These are phyloP conservation scores for Hanleya hanleyi DNA, from an alignment of 2,888 invertebrate species.

Conservation along the genomic window DNA sequence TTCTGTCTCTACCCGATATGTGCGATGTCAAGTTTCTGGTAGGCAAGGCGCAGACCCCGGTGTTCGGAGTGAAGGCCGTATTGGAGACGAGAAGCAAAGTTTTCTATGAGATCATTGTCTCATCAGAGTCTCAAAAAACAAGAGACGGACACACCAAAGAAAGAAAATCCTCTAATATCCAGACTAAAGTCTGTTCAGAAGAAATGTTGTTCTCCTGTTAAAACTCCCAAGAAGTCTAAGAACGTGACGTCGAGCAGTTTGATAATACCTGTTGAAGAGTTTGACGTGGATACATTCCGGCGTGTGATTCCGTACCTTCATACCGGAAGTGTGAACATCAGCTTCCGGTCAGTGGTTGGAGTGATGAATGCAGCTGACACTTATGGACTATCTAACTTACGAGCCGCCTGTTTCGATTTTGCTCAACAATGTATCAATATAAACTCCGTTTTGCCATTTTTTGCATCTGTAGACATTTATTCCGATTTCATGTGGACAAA, in stretches of 20 bases:
- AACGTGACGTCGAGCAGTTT: too few species aligned
- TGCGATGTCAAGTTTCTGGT: background rate
- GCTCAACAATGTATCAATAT: background rate
- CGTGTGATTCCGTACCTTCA: background rate
- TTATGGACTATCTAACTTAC: background rate
- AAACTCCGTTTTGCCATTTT: background rate
- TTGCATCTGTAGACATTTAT: background rate
- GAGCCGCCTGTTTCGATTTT: background rate
- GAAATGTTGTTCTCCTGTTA: background rate
- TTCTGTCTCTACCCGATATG: background rate
- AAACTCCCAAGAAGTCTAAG: background rate
- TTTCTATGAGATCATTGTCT: background rate
- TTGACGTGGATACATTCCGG: background rate
- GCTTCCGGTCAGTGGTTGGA: background rate
- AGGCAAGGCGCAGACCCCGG: background rate
- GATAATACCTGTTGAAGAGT: background rate
- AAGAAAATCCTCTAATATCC: background rate
- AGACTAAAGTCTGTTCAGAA: background rate
- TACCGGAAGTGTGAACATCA: background rate
- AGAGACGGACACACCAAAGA: too few species aligned
- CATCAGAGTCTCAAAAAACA: too few species aligned
- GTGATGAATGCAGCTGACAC: background rate
- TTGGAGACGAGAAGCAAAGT: background rate
- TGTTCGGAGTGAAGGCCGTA: background rate
- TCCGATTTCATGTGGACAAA: background rate